Base-by-base conservation (phyloP, 2,113 vertebrate genomes). In the cat (Felis catus) region DNA sequence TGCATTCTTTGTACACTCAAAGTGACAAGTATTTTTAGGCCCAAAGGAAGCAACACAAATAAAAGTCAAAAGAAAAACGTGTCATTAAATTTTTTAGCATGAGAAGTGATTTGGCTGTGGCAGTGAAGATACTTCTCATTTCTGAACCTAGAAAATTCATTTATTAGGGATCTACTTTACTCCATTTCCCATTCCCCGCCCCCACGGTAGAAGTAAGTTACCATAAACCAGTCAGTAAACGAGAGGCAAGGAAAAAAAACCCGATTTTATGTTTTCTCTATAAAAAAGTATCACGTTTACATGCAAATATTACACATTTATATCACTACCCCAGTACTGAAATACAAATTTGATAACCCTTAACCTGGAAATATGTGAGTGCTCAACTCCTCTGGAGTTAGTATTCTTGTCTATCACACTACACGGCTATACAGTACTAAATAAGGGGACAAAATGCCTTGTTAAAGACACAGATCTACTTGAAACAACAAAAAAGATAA, bases 401-500 rank as follows among this genome's bases (percentile, higher is more conserved):
- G 58, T 39, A 85, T 86, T 91, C 58, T 79, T 79, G 11, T 82
- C 45, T 89, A 86, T 21, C 68, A 81, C 3, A 73, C 27, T 68
- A 48, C 27, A 36, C 45, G 36, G 58, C 80, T 76, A 39, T 0
- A 89, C 5, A n/a, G 23, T 27, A 63, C 63, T 88, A 95, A 83
- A 36, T 31, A 93, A 92, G 18, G 85, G 21, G 68, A 88, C 93
- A 23, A 71, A 25, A 7, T 85, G 36, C 86, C 39, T 90, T 94
- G 27, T 74, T 48, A 94, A 91, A 96, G 74, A 91, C 63, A 91
- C 13, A 76, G 29, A 93, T 53, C 95, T 2, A 71, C 71, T 31
- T 78, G 76, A 92, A 98, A 96, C 45, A 78, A 96, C 36, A 91
- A 91, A 88, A 82, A 78, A 96, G 94, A 81, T 63, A 90, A 80